Evolutionary conservation across 2,888 invertebrate species (phyloP).

Genomic region (Sepioteuthis lessoniana): DNA sequence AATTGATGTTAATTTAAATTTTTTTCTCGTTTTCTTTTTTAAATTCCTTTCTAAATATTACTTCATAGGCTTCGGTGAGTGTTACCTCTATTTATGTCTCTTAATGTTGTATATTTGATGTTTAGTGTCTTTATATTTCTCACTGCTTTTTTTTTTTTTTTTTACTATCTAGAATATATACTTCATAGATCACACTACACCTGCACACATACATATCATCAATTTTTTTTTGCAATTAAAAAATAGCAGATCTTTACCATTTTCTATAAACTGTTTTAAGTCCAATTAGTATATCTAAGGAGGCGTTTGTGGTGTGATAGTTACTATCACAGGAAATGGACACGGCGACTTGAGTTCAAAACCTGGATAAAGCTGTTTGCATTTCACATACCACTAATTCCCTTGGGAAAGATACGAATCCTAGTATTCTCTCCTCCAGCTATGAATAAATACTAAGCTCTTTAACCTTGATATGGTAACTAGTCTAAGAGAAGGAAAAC

Average conservation of each 20-base stretch:
- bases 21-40: background rate
- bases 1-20: background rate
- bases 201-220: background rate
- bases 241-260: background rate
- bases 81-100: background rate
- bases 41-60: background rate
- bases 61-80: slow-evolving; percentile 46
- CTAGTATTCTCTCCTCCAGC: no score
- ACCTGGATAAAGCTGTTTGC: no score
- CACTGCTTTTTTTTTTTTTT: background rate
- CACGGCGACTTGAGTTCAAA: no score
- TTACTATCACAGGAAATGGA: no score
- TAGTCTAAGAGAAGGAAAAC: no score
- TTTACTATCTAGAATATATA: background rate
- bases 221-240: background rate
- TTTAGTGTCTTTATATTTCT: background rate
- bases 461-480: no score
- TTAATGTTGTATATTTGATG: background rate
- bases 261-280: no score
- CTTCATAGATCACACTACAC: background rate
- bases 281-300: no score
- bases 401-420: no score
- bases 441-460: no score
- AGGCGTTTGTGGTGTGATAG: no score
- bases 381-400: no score